A percentile compares a stretch with the other conserved stretches of the same genome.
phyloP scores from a whole-genome alignment of 2,797 vertebrate species.

The Adrianichthys oophorus region DNA sequence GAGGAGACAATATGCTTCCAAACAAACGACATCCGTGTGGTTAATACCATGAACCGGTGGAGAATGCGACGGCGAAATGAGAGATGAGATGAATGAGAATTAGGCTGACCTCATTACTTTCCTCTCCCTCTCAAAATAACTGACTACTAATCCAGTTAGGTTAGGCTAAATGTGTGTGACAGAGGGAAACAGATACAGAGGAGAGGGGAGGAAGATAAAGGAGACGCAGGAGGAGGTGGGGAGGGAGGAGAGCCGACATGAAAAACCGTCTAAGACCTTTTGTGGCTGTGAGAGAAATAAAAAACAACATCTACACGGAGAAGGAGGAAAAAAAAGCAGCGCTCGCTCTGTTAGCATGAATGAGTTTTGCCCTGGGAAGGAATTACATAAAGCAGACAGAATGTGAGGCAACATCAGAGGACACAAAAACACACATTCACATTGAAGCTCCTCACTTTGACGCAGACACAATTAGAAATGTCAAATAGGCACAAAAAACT shows the following conservation, averaged over 20 bases:
- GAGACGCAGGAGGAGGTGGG: background rate
- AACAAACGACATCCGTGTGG: no score
- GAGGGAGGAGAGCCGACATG: constrained; percentile 27
- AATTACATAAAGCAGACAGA: constrained; percentile 37
- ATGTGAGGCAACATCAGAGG: constrained; percentile 23
- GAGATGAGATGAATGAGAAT: constrained; percentile 64
- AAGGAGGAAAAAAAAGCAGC: constrained; percentile 32
- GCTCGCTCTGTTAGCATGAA: constrained; percentile 35
- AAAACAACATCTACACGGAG: constrained; percentile 45
- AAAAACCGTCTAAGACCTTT: constrained; percentile 56
- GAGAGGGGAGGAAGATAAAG: background rate
- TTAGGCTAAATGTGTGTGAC: constrained; percentile 28
- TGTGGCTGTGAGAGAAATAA: constrained; percentile 62
- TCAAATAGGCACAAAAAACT: no score
- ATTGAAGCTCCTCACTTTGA: no score
- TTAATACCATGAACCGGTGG: no score
- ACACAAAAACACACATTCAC: background rate
- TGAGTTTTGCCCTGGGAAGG: constrained; percentile 38
- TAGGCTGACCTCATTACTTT: constrained; percentile 68
- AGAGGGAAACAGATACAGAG: background rate
- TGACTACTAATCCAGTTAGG: constrained; percentile 69
- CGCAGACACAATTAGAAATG: no score
- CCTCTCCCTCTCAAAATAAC: constrained; percentile 49
- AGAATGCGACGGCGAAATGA: background rate
- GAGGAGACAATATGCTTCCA: no score